phyloP scores from a whole-genome alignment of 2,113 vertebrate genomes.

The Tragelaphus imberbis region DNA sequence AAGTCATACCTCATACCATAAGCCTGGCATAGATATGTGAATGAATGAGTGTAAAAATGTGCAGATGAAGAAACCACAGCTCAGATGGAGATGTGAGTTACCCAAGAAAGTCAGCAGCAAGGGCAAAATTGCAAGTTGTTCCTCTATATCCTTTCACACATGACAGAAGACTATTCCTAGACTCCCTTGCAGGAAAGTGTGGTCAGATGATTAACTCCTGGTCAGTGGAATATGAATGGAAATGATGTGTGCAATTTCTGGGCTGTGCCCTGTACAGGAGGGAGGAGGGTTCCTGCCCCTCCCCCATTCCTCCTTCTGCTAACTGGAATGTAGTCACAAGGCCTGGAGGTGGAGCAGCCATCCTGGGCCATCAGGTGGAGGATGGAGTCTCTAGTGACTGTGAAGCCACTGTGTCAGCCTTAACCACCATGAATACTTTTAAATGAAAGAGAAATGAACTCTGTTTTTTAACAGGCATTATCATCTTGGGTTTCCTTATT shows the following conservation, averaged over 20 bases:
- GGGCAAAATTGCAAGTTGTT: neutral
- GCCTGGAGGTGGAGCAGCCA: neutral
- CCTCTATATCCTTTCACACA: neutral
- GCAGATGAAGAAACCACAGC: neutral
- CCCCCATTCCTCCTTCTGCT: neutral
- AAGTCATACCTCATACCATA: neutral
- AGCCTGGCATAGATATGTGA: neutral
- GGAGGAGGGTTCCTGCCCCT: neutral
- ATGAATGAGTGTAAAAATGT: neutral
- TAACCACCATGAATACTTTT: neutral
- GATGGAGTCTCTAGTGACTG: neutral
- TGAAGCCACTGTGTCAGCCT: neutral
- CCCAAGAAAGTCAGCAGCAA: neutral
- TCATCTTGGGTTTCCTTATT: neutral
- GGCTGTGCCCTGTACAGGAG: neutral
- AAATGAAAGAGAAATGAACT: neutral
- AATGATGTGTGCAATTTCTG: neutral
- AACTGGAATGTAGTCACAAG: neutral
- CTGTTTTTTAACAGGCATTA: neutral
- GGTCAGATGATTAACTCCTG: neutral
- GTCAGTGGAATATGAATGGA: neutral
- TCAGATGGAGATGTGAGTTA: neutral
- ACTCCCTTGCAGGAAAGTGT: neutral
- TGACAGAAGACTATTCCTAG: neutral
- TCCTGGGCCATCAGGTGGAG: neutral